Conservation (phyloP, 2,797 vertebrate genomes). For the Danionella dracula region DNA sequence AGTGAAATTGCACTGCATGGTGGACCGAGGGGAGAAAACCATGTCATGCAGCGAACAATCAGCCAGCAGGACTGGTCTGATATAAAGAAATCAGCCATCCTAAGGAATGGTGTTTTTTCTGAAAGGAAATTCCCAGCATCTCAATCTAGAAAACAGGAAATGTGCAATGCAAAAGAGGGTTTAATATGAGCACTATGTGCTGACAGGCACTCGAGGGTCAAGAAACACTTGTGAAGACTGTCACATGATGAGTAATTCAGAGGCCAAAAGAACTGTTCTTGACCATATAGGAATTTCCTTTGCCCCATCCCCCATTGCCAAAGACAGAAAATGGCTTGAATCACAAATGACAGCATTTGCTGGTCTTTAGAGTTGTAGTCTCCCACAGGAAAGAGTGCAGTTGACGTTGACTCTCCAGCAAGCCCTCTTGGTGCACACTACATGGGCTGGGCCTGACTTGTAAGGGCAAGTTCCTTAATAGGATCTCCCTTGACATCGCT, state of each 20-base stretch:
- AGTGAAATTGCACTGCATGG: not conserved
- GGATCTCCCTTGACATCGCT: conserved; percentile 7
- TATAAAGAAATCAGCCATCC: conserved; percentile 10
- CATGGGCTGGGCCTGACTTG: conserved; percentile 2
- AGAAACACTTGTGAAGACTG: not conserved
- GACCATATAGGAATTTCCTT: not conserved
- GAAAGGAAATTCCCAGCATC: not conserved
- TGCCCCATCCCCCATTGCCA: not conserved
- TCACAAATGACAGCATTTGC: not conserved
- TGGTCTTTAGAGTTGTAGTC: not conserved
- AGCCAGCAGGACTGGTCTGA: not conserved
- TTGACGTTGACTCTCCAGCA: not conserved
- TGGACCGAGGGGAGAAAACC: not conserved
- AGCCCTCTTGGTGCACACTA: not conserved
- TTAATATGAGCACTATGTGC: not conserved
- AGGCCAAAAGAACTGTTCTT: not conserved
- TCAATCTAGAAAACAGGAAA: not conserved
- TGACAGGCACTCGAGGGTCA: not conserved
- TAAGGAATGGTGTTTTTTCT: not conserved
- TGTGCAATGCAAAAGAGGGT: not conserved
- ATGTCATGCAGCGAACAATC: not conserved
- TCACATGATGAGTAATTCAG: not conserved
- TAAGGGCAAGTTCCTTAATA: conserved; percentile 17
- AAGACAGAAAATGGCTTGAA: not conserved
- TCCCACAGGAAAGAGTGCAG: not conserved